Base-by-base conservation (phyloP, 2,113 vertebrate genomes). In the Beaufortia kweichowensis region DNA sequence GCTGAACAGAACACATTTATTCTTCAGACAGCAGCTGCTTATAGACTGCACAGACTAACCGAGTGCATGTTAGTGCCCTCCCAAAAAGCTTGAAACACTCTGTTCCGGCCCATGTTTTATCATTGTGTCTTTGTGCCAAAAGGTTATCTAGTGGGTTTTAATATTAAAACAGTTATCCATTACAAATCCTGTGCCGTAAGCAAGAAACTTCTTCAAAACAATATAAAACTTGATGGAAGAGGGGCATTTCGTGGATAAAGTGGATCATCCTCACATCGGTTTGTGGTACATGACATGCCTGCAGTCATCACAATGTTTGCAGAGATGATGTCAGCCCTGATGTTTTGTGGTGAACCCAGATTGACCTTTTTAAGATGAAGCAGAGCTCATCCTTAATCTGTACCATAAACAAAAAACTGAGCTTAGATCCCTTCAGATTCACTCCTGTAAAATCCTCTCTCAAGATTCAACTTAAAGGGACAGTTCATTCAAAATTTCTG, bases 351-450 rank as follows among this genome's bases (percentile, higher is more conserved):
- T 89, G 84, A 91, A 90, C 88, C 88, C 81, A 89, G 83, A 85
- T 73, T 90, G 81, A 91, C 85, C 85, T 78, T 80, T 46, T 6
- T 35, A 81, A 82, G 88, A 83, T 84, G 81, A 86, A 88, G 81
- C 78, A 55, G 82, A 79, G 84, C 72, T 72, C 77, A 80, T 80
- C 84, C 83, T 81, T 76, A 71, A 82, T 81, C 79, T 48, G 75
- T 81, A 84, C 84, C 70, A 57, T 86, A 87, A 90, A 87, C 84
- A 88, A 60, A 66, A 67, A n/a, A n/a, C 19, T 2, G 64, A 60
- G 33, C 50, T 69, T 48, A 78, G 83, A 65, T 84, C 77, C 69
- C 77, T 73, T 64, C 79, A 86, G 67, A 61, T 69, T 79, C 67
- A 59, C 64, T 86, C 83, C 69, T 61, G 79, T 62, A 50, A 86